Evolutionary conservation across 2,797 vertebrate species (phyloP).

Genomic region (Lycodopsis pacificus): DNA sequence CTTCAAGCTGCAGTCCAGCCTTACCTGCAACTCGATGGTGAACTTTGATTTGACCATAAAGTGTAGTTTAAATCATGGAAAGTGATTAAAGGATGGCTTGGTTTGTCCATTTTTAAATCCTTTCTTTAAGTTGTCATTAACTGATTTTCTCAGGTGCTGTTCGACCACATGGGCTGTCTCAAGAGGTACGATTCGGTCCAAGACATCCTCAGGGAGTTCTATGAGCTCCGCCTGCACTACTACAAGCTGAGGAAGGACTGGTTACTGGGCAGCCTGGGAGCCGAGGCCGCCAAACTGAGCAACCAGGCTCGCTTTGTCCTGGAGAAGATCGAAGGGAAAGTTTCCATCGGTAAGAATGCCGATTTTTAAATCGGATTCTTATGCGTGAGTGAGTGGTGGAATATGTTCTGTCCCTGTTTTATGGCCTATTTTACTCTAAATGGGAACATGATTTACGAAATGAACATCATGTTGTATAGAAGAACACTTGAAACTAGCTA

Average conservation of each 20-base stretch:
- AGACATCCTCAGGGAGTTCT: slow-evolving; percentile 97
- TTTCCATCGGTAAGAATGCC: slow-evolving; percentile 89
- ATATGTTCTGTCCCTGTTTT: background rate
- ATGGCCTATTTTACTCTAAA: too few species aligned
- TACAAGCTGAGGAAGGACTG: slow-evolving; percentile 97
- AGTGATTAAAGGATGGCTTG: background rate
- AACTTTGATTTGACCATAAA: slow-evolving; percentile 27
- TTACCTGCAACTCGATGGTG: slow-evolving; percentile 99
- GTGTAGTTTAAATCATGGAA: background rate
- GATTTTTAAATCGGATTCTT: background rate
- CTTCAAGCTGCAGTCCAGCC: slow-evolving; percentile 97
- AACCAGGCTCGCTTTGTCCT: slow-evolving; percentile 98
- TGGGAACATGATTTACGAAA: background rate
- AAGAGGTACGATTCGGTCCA: slow-evolving; percentile 98
- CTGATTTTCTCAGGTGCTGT: slow-evolving; percentile 89
- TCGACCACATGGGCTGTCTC: slow-evolving; percentile 99
- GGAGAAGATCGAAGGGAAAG: slow-evolving; percentile 98
- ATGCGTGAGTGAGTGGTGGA: background rate
- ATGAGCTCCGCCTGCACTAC: slow-evolving; percentile 95
- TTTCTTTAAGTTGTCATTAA: background rate
- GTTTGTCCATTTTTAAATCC: background rate
- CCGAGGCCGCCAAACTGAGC: slow-evolving; percentile 94
- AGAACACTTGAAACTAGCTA: background rate
- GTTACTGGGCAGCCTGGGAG: slow-evolving; percentile 93
- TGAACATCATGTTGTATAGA: background rate